A percentile compares a stretch with the other conserved stretches of the same genome.
Evolutionary conservation across 2,888 invertebrate genomes (phyloP).

Genomic region (Panzeria rudis): DNA sequence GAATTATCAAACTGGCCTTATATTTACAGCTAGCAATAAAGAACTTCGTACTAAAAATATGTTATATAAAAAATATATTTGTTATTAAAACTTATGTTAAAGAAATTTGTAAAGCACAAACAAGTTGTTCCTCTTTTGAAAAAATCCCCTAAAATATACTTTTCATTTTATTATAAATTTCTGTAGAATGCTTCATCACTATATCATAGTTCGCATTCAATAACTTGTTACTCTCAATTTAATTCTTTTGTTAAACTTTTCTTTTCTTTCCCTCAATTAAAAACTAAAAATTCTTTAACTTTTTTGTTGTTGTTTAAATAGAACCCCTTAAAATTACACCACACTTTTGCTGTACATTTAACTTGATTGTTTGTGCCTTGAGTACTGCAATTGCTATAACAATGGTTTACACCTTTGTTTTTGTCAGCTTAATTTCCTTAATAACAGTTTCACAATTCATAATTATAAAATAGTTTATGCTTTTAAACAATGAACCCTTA

Average conservation of each 20-base stretch:
- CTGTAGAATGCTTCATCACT: too few relatives aligned
- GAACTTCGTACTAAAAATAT: too few relatives aligned
- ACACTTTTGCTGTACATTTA: conserved; percentile 6
- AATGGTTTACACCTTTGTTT: conserved; percentile 31
- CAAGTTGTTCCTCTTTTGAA: too few relatives aligned
- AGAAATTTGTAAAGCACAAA: too few relatives aligned
- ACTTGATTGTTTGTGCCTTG: conserved; percentile 20
- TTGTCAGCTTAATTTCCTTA: conserved; percentile 24
- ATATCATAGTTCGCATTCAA: not conserved
- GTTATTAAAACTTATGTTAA: too few relatives aligned
- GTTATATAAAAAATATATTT: too few relatives aligned
- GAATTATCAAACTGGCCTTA: too few relatives aligned
- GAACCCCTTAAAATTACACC: not conserved
- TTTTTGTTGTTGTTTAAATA: not conserved
- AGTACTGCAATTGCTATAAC: not conserved
- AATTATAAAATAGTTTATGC: conserved; percentile 17
- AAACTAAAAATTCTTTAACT: conserved; percentile 5
- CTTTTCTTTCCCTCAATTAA: not conserved
- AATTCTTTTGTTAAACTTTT: not conserved
- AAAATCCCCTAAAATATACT: not conserved
- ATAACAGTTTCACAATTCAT: conserved; percentile 32
- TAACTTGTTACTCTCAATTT: not conserved
- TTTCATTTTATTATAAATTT: too few relatives aligned
- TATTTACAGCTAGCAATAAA: too few relatives aligned
- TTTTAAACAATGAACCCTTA: conserved; percentile 30